Evolutionary conservation across 2,888 invertebrate species (phyloP).

Genomic region (Sarcophaga subvicina): DNA sequence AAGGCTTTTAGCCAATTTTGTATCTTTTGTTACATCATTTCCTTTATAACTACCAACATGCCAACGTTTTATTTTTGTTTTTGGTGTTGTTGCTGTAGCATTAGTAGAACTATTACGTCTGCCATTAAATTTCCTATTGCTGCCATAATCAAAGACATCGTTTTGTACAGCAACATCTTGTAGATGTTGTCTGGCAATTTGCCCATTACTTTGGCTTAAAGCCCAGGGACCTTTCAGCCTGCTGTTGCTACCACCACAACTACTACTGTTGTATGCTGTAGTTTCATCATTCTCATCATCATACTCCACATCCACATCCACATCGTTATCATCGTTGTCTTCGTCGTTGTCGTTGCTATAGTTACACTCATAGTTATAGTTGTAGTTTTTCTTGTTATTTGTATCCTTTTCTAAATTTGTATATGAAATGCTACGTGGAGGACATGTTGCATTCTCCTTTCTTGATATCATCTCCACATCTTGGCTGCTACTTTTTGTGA

Average conservation of each 20-base stretch:
- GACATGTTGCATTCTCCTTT: slow-evolving; percentile 66
- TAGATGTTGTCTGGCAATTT: slow-evolving; percentile 70
- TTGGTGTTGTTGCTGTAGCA: slow-evolving; percentile 18
- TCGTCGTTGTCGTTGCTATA: slow-evolving; percentile 46
- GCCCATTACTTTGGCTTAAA: slow-evolving; percentile 73
- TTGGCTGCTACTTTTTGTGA: slow-evolving; percentile 47
- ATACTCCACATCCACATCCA: background rate
- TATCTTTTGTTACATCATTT: slow-evolving; percentile 64
- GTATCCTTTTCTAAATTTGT: slow-evolving; percentile 64
- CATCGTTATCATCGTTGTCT: background rate
- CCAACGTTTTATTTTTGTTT: slow-evolving; percentile 57
- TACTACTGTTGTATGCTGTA: slow-evolving; percentile 40
- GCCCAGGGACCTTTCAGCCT: slow-evolving; percentile 59
- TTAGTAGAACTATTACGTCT: slow-evolving; percentile 57
- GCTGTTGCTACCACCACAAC: background rate
- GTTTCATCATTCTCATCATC: slow-evolving; percentile 17
- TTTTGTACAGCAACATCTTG: slow-evolving; percentile 54
- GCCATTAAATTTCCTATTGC: slow-evolving; percentile 51
- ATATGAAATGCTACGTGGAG: slow-evolving; percentile 72
- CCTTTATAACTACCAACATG: slow-evolving; percentile 52
- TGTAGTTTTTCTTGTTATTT: background rate
- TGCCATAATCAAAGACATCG: slow-evolving; percentile 53
- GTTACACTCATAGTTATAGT: background rate
- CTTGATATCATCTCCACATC: slow-evolving; percentile 41
- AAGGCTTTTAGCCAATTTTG: slow-evolving; percentile 63